phyloP scores from a whole-genome alignment of 2,113 vertebrate species.

The Rhabdomys dilectus region DNA sequence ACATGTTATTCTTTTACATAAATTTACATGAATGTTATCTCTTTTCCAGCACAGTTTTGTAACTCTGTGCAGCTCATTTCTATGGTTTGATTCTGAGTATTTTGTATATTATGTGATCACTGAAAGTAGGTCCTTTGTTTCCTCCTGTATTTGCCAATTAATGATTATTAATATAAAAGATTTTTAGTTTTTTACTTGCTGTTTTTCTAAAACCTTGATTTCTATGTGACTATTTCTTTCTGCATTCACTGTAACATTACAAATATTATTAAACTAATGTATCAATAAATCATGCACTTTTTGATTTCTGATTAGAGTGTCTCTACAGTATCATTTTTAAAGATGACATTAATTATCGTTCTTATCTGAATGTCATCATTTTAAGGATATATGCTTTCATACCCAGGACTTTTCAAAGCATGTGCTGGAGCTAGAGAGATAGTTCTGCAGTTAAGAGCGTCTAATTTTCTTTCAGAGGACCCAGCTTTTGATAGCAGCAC shows the following conservation, averaged over 20 bases:
- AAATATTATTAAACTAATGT: neutral
- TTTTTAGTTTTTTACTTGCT: neutral
- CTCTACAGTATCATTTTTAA: neutral
- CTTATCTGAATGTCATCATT: neutral
- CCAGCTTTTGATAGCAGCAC: neutral
- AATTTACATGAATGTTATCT: constrained; percentile 57
- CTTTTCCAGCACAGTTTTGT: constrained; percentile 44
- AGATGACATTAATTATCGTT: neutral
- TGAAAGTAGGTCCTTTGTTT: neutral
- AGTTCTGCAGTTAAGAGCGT: neutral
- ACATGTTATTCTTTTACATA: constrained; percentile 66
- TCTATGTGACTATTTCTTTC: constrained; percentile 22
- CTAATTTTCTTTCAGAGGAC: neutral
- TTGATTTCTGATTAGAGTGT: constrained; percentile 16
- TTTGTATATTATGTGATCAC: neutral
- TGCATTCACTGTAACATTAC: neutral
- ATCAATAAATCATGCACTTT: neutral
- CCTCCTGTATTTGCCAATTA: constrained; percentile 10
- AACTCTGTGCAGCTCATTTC: constrained; percentile 32
- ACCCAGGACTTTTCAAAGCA: neutral
- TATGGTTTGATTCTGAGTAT: constrained; percentile 45
- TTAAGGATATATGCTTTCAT: neutral
- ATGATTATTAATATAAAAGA: neutral
- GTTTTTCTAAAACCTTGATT: constrained; percentile 15
- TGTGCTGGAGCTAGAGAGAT: neutral